Conservation (phyloP, 2,888 invertebrate genomes). For the Eulithis testata region DNA sequence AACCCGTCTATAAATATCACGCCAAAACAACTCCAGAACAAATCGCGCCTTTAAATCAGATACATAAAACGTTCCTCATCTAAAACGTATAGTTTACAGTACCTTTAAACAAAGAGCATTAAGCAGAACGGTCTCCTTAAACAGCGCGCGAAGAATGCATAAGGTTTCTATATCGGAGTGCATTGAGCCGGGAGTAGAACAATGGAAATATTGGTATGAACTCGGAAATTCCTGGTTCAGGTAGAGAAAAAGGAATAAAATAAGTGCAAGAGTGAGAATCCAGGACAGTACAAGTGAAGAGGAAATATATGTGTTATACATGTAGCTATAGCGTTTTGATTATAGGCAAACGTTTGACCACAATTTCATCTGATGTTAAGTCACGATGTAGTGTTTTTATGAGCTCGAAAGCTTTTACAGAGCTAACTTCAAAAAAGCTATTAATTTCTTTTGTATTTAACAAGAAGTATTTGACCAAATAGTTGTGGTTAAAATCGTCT, state of each 20-base stretch:
- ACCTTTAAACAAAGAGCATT: conserved; percentile 59
- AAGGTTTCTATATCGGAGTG: conserved; percentile 53
- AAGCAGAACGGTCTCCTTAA: conserved; percentile 54
- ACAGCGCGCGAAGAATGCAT: conserved; percentile 62
- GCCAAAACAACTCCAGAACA: conserved; percentile 47
- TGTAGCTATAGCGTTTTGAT: no score
- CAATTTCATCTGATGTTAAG: no score
- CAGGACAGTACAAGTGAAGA: no score
- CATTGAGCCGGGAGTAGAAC: conserved; percentile 12
- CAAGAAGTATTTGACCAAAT: no score
- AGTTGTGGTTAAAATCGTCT: neutral
- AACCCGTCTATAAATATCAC: neutral
- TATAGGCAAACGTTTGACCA: no score
- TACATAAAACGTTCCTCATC: conserved; percentile 35
- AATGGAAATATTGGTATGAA: conserved; percentile 9
- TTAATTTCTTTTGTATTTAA: no score
- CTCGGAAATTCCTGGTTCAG: neutral
- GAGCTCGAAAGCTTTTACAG: no score
- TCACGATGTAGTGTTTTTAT: no score
- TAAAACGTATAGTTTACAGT: conserved; percentile 48
- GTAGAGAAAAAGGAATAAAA: neutral
- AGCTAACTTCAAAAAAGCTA: no score
- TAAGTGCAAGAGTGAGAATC: neutral
- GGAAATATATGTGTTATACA: no score
- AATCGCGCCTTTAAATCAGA: conserved; percentile 32